Evolutionary conservation across 2,113 vertebrate genomes (phyloP).

Genomic region (Microtus ochrogaster): DNA sequence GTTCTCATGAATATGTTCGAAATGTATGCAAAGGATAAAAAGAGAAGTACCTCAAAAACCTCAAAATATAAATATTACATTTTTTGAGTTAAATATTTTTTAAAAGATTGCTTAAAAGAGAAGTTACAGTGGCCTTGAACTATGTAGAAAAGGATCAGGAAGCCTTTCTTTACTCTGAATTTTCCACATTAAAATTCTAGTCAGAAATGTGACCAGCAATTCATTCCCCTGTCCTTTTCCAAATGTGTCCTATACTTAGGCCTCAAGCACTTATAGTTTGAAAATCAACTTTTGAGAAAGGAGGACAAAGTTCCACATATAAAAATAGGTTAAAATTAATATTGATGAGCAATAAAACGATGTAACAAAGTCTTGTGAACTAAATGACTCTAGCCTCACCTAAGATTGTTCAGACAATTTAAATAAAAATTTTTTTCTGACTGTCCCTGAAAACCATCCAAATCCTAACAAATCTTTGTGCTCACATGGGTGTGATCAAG

Average conservation of each 20-base stretch:
- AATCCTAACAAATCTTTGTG: neutral
- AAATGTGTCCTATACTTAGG: neutral
- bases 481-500: neutral
- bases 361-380: neutral
- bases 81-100: slow-evolving; percentile 20
- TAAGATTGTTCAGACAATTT: neutral
- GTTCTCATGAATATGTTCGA: neutral
- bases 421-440: neutral
- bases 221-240: neutral
- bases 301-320: neutral
- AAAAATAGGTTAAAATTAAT: slow-evolving; percentile 33
- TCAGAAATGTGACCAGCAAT: neutral
- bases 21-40: slow-evolving; percentile 13
- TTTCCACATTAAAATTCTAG: slow-evolving; percentile 9
- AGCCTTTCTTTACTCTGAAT: neutral
- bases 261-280: neutral
- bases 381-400: neutral
- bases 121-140: neutral
- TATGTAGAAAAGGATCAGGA: neutral
- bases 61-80: neutral
- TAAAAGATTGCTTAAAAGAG: neutral
- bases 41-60: neutral
- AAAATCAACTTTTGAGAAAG: neutral
- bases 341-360: neutral
- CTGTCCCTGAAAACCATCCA: neutral